Evolutionary conservation across 2,797 vertebrate genomes (phyloP).

Genomic region (Garrulus glandarius): DNA sequence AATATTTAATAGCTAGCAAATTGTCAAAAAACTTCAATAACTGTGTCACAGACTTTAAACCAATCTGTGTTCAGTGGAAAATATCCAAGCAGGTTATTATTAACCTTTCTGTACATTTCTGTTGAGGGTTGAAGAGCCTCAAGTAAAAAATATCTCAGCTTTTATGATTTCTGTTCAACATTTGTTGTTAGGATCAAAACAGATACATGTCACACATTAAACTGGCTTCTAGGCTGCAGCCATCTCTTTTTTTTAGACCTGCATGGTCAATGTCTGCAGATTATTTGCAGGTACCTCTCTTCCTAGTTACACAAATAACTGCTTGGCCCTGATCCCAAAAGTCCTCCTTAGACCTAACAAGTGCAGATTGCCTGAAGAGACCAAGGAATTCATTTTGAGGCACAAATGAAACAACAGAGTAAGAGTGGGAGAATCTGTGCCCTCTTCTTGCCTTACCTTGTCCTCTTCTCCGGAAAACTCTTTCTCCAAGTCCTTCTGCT

Average conservation of each 20-base stretch:
- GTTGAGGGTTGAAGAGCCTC: neutral
- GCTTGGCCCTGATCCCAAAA: neutral
- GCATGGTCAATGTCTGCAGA: neutral
- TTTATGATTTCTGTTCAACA: neutral
- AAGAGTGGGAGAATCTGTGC: neutral
- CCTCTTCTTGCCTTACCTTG: neutral
- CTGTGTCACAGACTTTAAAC: neutral
- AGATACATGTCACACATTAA: neutral
- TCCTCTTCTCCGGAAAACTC: rapidly evolving
- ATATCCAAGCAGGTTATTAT: neutral
- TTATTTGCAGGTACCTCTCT: neutral
- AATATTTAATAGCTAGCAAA: neutral
- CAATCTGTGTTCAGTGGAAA: neutral
- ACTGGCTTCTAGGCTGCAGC: neutral
- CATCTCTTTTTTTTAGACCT: neutral
- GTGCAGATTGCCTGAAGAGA: neutral
- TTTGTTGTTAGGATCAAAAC: neutral
- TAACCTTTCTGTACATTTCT: neutral
- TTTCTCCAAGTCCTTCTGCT: neutral
- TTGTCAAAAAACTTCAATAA: neutral
- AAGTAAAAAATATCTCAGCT: neutral
- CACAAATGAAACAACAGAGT: neutral
- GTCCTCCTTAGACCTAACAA: neutral
- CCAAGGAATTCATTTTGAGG: neutral
- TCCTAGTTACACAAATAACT: neutral